Evolutionary conservation across 2,888 invertebrate species (phyloP).

Genomic region (Epinotia nisella): DNA sequence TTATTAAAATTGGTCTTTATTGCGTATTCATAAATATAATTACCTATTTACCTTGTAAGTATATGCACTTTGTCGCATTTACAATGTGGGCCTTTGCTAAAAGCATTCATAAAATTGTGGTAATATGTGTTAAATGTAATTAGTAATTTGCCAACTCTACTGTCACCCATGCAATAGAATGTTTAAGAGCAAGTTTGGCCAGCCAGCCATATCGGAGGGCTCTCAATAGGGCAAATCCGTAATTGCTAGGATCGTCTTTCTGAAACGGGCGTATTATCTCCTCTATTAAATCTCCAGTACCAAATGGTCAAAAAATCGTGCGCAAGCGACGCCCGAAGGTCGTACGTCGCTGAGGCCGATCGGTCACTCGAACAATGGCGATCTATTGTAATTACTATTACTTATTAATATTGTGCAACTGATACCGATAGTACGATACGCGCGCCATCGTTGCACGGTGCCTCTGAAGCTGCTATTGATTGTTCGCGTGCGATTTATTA

Average conservation of each 20-base stretch:
- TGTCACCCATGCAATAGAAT: no score
- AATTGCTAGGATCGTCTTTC: no score
- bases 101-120: background rate
- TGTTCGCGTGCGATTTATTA: constrained; percentile 36
- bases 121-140: no score
- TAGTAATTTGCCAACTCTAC: no score
- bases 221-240: no score
- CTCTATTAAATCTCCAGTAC: constrained; percentile 56
- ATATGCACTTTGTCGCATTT: no score
- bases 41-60: no score
- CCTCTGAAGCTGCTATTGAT: constrained; percentile 16
- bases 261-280: constrained; percentile 51
- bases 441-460: constrained; percentile 16
- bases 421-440: constrained; percentile 52
- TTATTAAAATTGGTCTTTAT: no score
- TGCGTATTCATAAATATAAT: no score
- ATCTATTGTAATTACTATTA: constrained; percentile 83
- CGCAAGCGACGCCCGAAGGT: constrained; percentile 74
- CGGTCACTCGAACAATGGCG: constrained; percentile 81
- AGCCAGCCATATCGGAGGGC: no score
- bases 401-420: constrained; percentile 74
- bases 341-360: constrained; percentile 72
- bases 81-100: no score
- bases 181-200: no score
- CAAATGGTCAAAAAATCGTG: constrained; percentile 80